These are phyloP conservation scores for Apostichopus leukothele DNA, from an alignment of 53 echinoderm and acorn worm species.

Conservation along the genomic window DNA sequence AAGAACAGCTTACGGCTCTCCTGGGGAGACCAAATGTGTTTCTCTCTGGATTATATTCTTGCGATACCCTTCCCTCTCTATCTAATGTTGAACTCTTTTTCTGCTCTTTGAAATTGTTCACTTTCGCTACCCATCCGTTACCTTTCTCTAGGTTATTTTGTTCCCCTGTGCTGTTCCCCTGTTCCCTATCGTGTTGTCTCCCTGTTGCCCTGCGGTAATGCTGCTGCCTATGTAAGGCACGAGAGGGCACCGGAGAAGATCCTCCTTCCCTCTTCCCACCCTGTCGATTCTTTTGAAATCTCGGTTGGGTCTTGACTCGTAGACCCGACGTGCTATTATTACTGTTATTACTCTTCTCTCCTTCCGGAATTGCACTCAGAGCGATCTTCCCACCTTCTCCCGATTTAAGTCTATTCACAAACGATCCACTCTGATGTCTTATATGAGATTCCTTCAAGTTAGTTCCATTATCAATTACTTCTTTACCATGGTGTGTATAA, in stretches of 20 bases:
- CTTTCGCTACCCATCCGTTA: not conserved
- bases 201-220: slow-evolving; percentile 5
- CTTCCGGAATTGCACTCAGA: slow-evolving; percentile 1
- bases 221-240: not conserved
- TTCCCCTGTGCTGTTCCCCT: not conserved
- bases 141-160: not conserved
- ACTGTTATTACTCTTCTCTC: not conserved
- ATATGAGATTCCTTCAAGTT: not conserved
- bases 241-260: not conserved
- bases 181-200: not conserved
- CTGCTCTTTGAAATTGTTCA: not conserved
- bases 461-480: not conserved
- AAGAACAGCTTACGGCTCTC: slow-evolving; percentile 6
- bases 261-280: not conserved
- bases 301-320: not conserved
- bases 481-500: too few relatives aligned
- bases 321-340: not conserved
- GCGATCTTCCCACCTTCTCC: not conserved
- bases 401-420: not conserved
- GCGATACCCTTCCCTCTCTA: not conserved
- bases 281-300: not conserved
- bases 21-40: slow-evolving; percentile 36
- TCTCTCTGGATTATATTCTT: not conserved
- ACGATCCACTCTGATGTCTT: not conserved
- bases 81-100: not conserved